Base-by-base conservation (phyloP, 2,888 invertebrate genomes). In the Orchesellides sinensis region DNA sequence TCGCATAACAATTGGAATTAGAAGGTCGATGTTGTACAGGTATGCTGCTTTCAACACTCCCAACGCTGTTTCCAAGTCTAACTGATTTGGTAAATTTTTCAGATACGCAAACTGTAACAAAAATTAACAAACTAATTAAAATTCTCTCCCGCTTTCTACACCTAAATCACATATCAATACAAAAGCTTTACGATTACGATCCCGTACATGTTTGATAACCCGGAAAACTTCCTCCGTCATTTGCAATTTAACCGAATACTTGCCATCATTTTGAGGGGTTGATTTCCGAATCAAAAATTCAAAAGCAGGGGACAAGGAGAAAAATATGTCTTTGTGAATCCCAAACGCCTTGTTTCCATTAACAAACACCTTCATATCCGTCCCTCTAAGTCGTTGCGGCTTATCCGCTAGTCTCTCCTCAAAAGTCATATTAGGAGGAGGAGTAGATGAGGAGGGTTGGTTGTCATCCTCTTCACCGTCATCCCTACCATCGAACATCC, bases 281-380 rank as follows among this genome's bases (percentile, higher is more conserved):
- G 35, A 17, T 14, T 40, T 40, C 10, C 14, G 5, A 23, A 45
- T 59, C 12, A 27, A 10, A n/a, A 8, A n/a, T 27, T 52, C 49
- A 29, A 35, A 79, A 70, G 1, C n/a, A 29, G 52, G 52, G 0
- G 79, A 79, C 6, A 72, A 52, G 52, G 68, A 10, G 14, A 54
- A 23, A 25, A 79, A 69, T 8, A 79, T 1, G 12, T 63, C 54
- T n/a, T 29, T 52, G 14, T 79, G 72, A 5, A 79, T 25, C 10
- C 12, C 14, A 32, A 40, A 40, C 10, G 40, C 40, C 14, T 10
- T 17, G n/a, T 35, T 40, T 10, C 29, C 29, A 12, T 4, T 23
- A 14, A 63, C 23, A 40, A 63, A 63, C 3, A 63, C 63, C 14
- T 40, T 35, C 35, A 40, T 35, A 21, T 63, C 63, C 10, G 2